phyloP scores from a whole-genome alignment of 2,113 vertebrate genomes.

The Gallinago media region DNA sequence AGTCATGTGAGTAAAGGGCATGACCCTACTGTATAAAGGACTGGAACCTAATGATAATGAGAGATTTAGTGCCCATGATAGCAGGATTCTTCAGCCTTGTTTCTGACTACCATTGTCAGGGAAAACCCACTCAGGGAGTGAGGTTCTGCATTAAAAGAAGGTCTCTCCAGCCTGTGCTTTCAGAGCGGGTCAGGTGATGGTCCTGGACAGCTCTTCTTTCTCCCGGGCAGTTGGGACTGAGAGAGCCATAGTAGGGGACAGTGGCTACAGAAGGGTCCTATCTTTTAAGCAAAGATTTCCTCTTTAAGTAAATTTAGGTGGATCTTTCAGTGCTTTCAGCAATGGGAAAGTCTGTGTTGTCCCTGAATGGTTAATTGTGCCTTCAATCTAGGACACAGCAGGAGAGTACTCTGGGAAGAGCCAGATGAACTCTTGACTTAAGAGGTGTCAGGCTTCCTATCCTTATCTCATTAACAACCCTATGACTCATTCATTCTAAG shows the following conservation, averaged over 20 bases:
- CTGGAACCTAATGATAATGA: background rate
- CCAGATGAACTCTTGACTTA: conserved; percentile 39
- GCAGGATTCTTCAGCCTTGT: background rate
- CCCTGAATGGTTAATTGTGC: background rate
- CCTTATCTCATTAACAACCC: conserved; percentile 57
- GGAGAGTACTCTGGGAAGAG: background rate
- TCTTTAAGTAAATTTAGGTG: background rate
- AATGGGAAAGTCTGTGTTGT: background rate
- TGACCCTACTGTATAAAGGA: background rate
- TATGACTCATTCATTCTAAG: conserved; percentile 37
- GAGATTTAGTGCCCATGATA: background rate
- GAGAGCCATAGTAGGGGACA: background rate
- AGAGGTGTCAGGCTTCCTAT: conserved; percentile 29
- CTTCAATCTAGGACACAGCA: conserved; percentile 42
- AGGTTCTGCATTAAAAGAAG: background rate
- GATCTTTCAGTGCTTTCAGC: background rate
- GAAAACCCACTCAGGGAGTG: background rate
- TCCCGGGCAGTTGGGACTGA: background rate
- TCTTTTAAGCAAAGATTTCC: background rate
- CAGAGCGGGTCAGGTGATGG: background rate
- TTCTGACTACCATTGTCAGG: background rate
- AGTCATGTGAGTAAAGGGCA: background rate
- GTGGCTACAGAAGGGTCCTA: background rate
- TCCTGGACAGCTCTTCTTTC: background rate
- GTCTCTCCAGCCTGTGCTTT: background rate